These are phyloP conservation scores for Pomacea canaliculata DNA, from an alignment of 2,888 invertebrate species.

Conservation along the genomic window DNA sequence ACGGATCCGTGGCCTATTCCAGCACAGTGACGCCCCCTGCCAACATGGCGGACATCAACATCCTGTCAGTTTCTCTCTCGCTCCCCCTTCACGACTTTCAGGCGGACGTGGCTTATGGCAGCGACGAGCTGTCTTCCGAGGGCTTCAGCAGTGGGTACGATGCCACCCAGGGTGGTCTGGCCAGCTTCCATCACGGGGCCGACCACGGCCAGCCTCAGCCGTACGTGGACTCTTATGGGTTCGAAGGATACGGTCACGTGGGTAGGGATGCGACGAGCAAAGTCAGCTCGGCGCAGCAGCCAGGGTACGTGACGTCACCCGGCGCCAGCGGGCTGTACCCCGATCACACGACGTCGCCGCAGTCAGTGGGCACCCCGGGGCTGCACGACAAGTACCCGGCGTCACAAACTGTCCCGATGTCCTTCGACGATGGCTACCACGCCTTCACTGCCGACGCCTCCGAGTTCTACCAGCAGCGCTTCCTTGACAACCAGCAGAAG, in stretches of 20 bases:
- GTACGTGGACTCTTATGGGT: slow-evolving; percentile 55
- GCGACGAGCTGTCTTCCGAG: slow-evolving; percentile 46
- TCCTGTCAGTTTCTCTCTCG: slow-evolving; percentile 84
- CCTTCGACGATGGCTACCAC: slow-evolving; percentile 53
- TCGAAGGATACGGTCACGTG: slow-evolving; percentile 41
- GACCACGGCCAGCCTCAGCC: slow-evolving; percentile 38
- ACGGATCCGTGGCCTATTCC: slow-evolving; percentile 36
- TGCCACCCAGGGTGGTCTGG: slow-evolving; percentile 39
- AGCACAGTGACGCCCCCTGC: slow-evolving; percentile 41
- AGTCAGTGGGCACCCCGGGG: slow-evolving; percentile 8
- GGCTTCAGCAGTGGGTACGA: slow-evolving; percentile 42
- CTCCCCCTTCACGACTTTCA: slow-evolving; percentile 69
- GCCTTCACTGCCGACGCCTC: slow-evolving; percentile 39
- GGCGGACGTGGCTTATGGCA: slow-evolving; percentile 42
- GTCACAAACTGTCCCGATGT: slow-evolving; percentile 29
- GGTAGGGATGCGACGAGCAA: slow-evolving; percentile 12
- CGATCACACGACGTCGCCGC: slow-evolving; percentile 34
- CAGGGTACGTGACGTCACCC: slow-evolving; percentile 10
- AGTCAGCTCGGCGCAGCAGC: slow-evolving; percentile 7
- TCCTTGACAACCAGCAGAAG: slow-evolving; percentile 41
- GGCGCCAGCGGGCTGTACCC: slow-evolving; percentile 38
- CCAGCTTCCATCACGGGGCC: slow-evolving; percentile 36
- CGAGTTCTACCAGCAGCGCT: slow-evolving; percentile 47
- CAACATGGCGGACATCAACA: slow-evolving; percentile 69
- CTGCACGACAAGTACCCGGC: slow-evolving; percentile 32